phyloP scores from a whole-genome alignment of 1,140 invertebrate species.

The Anagrus nilaparvatae region DNA sequence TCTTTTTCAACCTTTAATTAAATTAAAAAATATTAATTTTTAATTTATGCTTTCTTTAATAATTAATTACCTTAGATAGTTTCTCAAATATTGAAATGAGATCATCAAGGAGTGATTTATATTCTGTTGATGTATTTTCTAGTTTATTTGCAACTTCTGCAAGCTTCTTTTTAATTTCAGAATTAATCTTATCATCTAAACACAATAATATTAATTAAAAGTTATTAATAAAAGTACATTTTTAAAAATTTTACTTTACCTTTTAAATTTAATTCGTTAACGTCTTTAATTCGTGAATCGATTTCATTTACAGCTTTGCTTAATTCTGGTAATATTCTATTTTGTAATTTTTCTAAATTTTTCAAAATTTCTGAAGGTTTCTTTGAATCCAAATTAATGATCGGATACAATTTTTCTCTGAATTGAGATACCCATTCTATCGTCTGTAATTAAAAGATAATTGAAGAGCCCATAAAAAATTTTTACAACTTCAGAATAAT shows the following conservation, averaged over 20 bases:
- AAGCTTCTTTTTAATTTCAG: conserved; percentile 50
- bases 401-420: conserved; percentile 65
- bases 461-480: too few relatives aligned
- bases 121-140: conserved; percentile 58
- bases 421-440: conserved; percentile 65
- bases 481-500: too few relatives aligned
- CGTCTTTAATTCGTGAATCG: conserved; percentile 56
- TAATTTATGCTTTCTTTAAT: background rate
- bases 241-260: conserved; percentile 31
- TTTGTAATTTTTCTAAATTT: conserved; percentile 51
- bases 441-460: conserved; percentile 52
- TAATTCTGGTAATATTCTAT: conserved; percentile 49
- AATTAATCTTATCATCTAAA: conserved; percentile 31
- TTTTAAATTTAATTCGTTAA: conserved; percentile 42
- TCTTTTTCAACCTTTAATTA: conserved; percentile 28
- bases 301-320: conserved; percentile 60
- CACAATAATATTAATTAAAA: conserved; percentile 9
- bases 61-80: conserved; percentile 48
- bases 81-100: conserved; percentile 60
- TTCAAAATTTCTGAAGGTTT: conserved; percentile 47
- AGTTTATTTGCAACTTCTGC: conserved; percentile 56
- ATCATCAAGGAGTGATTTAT: conserved; percentile 62
- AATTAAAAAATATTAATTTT: conserved; percentile 5
- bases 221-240: conserved; percentile 6
- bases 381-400: conserved; percentile 54